Percentiles rank a stretch among this genome's conserved stretches.
phyloP scores from a whole-genome alignment of 2,113 vertebrate genomes.

The Dendropsophus ebraccatus region DNA sequence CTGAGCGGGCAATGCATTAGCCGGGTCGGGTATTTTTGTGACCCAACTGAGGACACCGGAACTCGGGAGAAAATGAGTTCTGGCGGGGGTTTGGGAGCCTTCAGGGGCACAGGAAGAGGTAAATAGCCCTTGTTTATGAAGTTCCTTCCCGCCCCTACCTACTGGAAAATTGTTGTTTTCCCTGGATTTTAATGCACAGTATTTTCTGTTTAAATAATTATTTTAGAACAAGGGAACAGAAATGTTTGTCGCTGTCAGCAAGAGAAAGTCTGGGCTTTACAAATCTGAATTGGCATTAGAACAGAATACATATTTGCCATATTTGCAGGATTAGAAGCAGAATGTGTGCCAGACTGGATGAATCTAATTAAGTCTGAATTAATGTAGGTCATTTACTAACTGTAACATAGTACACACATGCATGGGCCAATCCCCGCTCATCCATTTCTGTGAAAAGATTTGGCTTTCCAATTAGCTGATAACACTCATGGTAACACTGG shows the following conservation, averaged over 20 bases:
- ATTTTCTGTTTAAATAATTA: background rate
- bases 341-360: conserved; percentile 20
- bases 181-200: background rate
- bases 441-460: background rate
- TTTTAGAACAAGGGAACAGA: background rate
- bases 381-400: conserved; percentile 31
- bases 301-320: conserved; percentile 35
- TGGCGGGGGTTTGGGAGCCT: too few relatives aligned
- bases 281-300: background rate
- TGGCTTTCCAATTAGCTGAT: conserved; percentile 9
- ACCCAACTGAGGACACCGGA: too few relatives aligned
- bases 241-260: conserved; percentile 1
- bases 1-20: too few relatives aligned
- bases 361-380: conserved; percentile 34
- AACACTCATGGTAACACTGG: background rate
- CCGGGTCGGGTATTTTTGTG: too few relatives aligned
- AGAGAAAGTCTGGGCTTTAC: conserved; percentile 3
- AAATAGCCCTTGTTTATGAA: too few relatives aligned
- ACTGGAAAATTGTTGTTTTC: too few relatives aligned
- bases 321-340: conserved; percentile 32
- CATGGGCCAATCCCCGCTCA: background rate
- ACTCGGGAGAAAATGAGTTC: too few relatives aligned
- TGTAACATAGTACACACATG: background rate
- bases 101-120: too few relatives aligned
- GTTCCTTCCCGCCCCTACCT: too few relatives aligned